Evolutionary conservation across 2,797 vertebrate genomes (phyloP), one percentile per base, ranked within the genome.

Genomic region (Semotilus atromaculatus): DNA sequence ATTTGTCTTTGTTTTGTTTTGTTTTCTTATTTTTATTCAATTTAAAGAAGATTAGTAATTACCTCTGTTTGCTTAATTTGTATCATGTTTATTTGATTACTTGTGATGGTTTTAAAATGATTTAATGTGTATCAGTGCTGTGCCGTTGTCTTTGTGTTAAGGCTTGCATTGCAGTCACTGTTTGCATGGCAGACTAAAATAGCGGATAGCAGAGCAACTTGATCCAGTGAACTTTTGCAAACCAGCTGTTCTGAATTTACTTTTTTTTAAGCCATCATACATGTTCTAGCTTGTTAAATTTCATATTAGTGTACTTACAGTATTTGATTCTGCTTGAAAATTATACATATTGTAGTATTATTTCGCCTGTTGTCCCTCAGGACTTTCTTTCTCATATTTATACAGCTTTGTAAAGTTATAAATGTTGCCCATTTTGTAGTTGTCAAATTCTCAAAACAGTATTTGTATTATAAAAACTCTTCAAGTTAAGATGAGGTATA

Each of bases 101-200:
- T n/a, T 2, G 21, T 23, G 18, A n/a, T 48, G 23, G 31, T 4
- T 8, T 43, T 80, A 71, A 48, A 6, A 19, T 79, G 14, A 26
- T 40, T 34, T 68, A 9, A 40, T 43, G 58, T 26, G 23, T 36
- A 6, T 79, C 5, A 31, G 7, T 23, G 29, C n/a, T 64, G 36
- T 55, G 11, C n/a, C 14, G 43, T 36, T 71, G 38, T 58, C 34
- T 87, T 84, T 80, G 55, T 64, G 40, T 36, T 85, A 78, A 90
- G 74, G 80, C 89, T 88, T 89, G 88, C 88, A 88, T 90, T 53
- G 85, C 53, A 78, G 84, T 80, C 90, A 84, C 86, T 89, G 92
- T 93, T 92, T 94, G 91, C 92, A 92, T 91, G 93, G 93, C 94
- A 94, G 95, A 90, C 91, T 76, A 87, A 89, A 91, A 85, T 86